Conservation (phyloP, 2,888 invertebrate genomes). For the Dinocampus coccinellae region DNA sequence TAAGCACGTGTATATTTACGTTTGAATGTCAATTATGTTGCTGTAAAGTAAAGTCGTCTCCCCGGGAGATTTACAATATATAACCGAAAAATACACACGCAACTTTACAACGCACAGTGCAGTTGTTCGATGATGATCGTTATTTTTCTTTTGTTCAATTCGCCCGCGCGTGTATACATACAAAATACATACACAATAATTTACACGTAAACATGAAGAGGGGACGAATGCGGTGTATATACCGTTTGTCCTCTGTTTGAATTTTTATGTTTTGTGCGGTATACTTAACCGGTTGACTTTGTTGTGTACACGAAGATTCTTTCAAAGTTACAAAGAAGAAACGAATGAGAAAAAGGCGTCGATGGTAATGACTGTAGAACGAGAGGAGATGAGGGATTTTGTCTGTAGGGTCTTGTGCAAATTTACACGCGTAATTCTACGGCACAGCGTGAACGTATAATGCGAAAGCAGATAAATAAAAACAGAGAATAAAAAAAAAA, state of each 20-base stretch:
- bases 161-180: background rate
- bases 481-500: constrained; percentile 13
- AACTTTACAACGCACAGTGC: constrained; percentile 12
- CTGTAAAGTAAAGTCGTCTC: background rate
- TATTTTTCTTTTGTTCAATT: constrained; percentile 20
- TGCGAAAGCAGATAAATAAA: constrained; percentile 18
- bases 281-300: constrained; percentile 2
- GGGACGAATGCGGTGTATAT: constrained; percentile 12
- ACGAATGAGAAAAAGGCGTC: no score
- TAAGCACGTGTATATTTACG: constrained; percentile 25
- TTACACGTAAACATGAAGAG: background rate
- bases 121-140: no score
- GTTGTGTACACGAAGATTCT: background rate
- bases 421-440: background rate
- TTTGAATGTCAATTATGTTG: constrained; percentile 5
- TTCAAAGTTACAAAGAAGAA: constrained; percentile 3
- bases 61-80: background rate
- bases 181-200: background rate
- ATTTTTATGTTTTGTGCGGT: constrained; percentile 7
- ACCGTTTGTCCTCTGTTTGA: constrained; percentile 9
- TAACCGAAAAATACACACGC: background rate
- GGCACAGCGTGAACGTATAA: background rate
- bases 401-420: background rate
- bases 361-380: no score
- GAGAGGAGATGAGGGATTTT: constrained; percentile 6